phyloP scores from a whole-genome alignment of 2,113 vertebrate genomes.

The Sinosuthora webbiana region DNA sequence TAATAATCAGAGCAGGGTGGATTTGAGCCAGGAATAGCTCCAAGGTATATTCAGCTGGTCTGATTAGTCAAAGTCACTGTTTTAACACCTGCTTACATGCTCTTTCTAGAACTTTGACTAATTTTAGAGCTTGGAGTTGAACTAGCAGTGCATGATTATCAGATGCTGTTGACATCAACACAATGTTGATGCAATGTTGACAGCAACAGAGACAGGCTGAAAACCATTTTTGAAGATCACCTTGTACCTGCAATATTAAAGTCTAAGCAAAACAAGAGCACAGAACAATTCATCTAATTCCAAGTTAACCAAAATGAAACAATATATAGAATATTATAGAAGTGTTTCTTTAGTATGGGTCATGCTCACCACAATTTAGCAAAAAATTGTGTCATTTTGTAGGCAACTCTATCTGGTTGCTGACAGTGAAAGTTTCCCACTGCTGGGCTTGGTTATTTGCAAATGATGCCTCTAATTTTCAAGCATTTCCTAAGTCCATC shows the following conservation, averaged over 20 bases:
- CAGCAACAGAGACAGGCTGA: slow-evolving; percentile 7
- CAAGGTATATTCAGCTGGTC: slow-evolving; percentile 35
- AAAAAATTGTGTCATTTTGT: slow-evolving; percentile 1
- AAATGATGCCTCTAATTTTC: not conserved
- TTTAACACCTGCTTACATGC: slow-evolving; percentile 42
- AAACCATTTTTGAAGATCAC: slow-evolving; percentile 65
- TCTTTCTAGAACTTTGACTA: slow-evolving; percentile 47
- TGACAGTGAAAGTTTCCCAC: not conserved
- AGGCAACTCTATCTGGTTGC: not conserved
- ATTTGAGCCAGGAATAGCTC: not conserved
- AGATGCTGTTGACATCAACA: slow-evolving; percentile 42
- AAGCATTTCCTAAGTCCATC: not conserved
- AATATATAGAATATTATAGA: not conserved
- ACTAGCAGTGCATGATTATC: slow-evolving; percentile 50
- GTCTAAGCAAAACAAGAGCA: slow-evolving; percentile 32
- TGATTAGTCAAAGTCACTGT: slow-evolving; percentile 18
- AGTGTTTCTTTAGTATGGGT: not conserved
- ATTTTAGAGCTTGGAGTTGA: slow-evolving; percentile 55
- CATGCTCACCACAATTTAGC: not conserved
- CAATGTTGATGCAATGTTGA: no score
- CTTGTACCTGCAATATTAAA: slow-evolving; percentile 45
- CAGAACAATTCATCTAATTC: not conserved
- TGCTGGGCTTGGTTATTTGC: not conserved
- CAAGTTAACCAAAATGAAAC: slow-evolving; percentile 11
- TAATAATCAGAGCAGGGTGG: not conserved